phyloP scores from a whole-genome alignment of 2,888 invertebrate genomes.

The Ormyrus nitidulus region DNA sequence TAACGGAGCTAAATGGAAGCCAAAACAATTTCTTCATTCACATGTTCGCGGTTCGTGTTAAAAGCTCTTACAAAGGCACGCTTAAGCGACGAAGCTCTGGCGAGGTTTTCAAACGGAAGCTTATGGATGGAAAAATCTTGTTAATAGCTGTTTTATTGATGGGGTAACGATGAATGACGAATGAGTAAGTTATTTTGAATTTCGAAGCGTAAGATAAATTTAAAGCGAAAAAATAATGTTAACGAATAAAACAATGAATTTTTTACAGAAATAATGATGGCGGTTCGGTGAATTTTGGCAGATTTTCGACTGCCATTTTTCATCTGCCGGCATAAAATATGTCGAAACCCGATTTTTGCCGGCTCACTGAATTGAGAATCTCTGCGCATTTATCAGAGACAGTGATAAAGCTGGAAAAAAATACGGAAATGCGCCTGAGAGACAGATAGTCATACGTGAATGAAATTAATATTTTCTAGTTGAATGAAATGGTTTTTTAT shows the following conservation, averaged over 20 bases:
- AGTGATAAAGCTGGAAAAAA: conserved; percentile 43
- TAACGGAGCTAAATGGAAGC: conserved; percentile 66
- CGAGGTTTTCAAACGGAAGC: too few species aligned
- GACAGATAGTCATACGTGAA: conserved; percentile 14
- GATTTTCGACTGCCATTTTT: conserved; percentile 22
- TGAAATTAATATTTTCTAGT: conserved; percentile 14
- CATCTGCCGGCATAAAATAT: not conserved
- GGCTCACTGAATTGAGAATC: conserved; percentile 28
- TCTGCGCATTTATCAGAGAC: conserved; percentile 40
- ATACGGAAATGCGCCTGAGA: conserved; percentile 36
- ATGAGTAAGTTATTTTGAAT: too few species aligned
- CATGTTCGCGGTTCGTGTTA: conserved; percentile 23
- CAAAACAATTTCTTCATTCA: conserved; percentile 49
- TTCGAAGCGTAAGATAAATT: too few species aligned
- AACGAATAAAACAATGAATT: not conserved
- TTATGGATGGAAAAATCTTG: too few species aligned
- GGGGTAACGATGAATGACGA: too few species aligned
- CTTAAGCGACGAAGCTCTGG: conserved; percentile 27
- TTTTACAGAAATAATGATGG: not conserved
- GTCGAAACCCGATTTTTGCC: conserved; percentile 12
- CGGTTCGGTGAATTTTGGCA: not conserved
- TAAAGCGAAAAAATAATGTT: too few species aligned
- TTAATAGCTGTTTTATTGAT: too few species aligned
- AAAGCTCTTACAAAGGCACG: conserved; percentile 31
- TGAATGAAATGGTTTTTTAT: not conserved